Evolutionary conservation across 2,797 vertebrate species (phyloP).

Genomic region (Halcyon smyrnensis): DNA sequence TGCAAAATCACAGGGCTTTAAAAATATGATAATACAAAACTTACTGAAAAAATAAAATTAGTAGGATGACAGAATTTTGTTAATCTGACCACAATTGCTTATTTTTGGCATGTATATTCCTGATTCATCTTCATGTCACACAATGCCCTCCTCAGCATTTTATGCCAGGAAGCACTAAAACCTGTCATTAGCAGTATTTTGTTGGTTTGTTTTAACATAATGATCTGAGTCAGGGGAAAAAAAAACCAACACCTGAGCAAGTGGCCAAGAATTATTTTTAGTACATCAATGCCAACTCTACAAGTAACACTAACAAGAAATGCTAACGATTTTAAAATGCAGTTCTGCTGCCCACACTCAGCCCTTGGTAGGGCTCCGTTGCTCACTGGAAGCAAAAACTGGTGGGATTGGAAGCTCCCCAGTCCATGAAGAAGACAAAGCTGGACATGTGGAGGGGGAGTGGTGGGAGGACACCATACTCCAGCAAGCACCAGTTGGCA

Average conservation of each 20-base stretch:
- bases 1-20: constrained; percentile 29
- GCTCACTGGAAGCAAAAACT: neutral
- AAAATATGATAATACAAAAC: neutral
- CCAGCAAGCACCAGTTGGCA: neutral
- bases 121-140: neutral
- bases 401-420: neutral
- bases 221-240: neutral
- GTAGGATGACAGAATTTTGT: neutral
- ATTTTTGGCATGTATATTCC: neutral
- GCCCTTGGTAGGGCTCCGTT: neutral
- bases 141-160: neutral
- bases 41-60: neutral
- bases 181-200: constrained; percentile 36
- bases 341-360: neutral
- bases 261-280: constrained; percentile 46
- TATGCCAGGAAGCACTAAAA: neutral
- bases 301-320: neutral
- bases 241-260: neutral
- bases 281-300: neutral
- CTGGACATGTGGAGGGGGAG: neutral
- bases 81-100: neutral
- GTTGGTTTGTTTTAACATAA: constrained; percentile 20
- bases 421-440: neutral
- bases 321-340: neutral
- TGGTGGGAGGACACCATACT: neutral